Evolutionary conservation across 2,888 invertebrate genomes (phyloP), one percentile per base, ranked within the genome.

Genomic region (Temnothorax unifasciatus): DNA sequence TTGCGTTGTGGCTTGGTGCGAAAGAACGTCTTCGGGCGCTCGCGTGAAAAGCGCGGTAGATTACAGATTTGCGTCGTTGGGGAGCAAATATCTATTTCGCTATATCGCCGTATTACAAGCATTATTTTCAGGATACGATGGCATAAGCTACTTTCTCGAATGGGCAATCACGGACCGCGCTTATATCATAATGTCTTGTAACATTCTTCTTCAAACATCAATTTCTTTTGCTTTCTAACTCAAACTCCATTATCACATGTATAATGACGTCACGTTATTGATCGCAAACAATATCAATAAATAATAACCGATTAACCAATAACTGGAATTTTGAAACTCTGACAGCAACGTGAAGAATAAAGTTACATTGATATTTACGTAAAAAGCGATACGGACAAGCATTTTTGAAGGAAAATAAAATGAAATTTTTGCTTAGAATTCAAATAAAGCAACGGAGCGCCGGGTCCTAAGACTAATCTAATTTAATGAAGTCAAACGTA

Each of bases 341-440:
- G n/a, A 41, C 4, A 38, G 18, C 13, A 41, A 44, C 6, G 15
- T 44, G 15, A 38, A 57, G 11, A 52, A 9, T 57, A 47, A 83
- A 87, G 57, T 71, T 82, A 47, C 25, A 69, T 34, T n/a, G 25
- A 44, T 21, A 73, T 71, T 87, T 79, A 69, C 11, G 13, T 34
- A 54, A 87, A 84, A 69, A 25, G 15, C 54, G 68, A 44, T 82
- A 83, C 38, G 15, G 8, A 82, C 57, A 85, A 82, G 34, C 59
- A 44, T 75, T 79, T 61, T 77, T 79, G 57, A 59, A 74, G 68
- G 18, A 25, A 34, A 41, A 82, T 85, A 5, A 79, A 86, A 87
- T 84, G 75, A 66, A 88, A 88, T 57, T 82, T 88, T 75, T 66
- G 34, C 59, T 88, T 86, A 85, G 57, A 76, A 63, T 64, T 29